These are phyloP conservation scores for Bombyx mandarina DNA, from an alignment of 1,140 invertebrate species.

Conservation along the genomic window DNA sequence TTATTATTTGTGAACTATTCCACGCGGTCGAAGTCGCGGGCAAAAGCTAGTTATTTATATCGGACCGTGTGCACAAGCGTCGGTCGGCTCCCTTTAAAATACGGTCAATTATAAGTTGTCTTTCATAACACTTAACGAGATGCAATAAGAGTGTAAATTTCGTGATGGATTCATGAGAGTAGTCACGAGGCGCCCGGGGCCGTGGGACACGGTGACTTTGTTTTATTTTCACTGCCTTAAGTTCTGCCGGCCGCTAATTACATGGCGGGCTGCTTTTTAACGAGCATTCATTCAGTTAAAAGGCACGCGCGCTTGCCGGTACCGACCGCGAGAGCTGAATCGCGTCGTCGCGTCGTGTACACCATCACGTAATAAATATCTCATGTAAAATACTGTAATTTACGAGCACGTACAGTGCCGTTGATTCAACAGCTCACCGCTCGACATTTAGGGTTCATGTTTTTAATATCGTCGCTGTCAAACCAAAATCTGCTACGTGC, in stretches of 20 bases:
- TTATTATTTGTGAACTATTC: no score
- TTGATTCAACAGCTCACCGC: no score
- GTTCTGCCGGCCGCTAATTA: conserved; percentile 48
- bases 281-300: conserved; percentile 55
- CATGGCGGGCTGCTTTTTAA: conserved; percentile 55
- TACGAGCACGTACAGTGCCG: no score
- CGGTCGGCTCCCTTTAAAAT: no score
- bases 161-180: conserved; percentile 57
- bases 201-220: conserved; percentile 48
- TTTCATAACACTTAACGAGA: conserved; percentile 68
- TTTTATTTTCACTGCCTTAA: conserved; percentile 45
- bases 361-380: background rate
- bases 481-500: no score
- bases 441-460: no score
- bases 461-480: no score
- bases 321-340: no score
- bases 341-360: background rate
- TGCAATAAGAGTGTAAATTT: conserved; percentile 57
- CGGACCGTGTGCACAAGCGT: no score
- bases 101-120: background rate
- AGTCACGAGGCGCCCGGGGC: conserved; percentile 55
- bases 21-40: no score
- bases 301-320: conserved; percentile 33
- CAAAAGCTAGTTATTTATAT: no score
- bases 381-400: background rate